A percentile compares a stretch with the other conserved stretches of the same genome.
Conservation (phyloP, 2,113 vertebrate species). For the Engraulis encrasicolus region DNA sequence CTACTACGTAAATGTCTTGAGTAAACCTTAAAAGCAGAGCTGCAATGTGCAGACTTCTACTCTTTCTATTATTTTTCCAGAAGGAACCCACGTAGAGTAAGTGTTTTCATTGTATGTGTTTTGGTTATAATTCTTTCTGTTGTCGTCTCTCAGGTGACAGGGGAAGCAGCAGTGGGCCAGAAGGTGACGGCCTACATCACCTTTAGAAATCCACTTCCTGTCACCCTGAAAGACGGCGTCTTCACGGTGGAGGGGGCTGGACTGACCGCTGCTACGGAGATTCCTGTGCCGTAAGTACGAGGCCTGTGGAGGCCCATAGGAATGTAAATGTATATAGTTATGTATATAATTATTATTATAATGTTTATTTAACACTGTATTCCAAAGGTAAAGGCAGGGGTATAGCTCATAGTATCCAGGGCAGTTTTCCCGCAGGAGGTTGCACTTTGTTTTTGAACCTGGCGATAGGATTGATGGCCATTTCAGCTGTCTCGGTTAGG, state of each 20-base stretch:
- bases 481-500: neutral
- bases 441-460: neutral
- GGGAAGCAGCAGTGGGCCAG: conserved; percentile 54
- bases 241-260: conserved; percentile 79
- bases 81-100: neutral
- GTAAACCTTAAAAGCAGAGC: neutral
- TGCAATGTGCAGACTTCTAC: too few relatives aligned
- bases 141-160: conserved; percentile 62
- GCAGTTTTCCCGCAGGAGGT: neutral
- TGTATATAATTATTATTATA: too few relatives aligned
- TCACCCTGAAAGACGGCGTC: conserved; percentile 66
- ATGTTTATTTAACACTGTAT: too few relatives aligned
- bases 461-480: neutral
- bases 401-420: neutral
- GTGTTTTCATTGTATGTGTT: neutral
- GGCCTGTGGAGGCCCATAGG: neutral
- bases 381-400: too few relatives aligned
- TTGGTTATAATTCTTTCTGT: neutral
- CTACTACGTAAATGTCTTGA: too few relatives aligned
- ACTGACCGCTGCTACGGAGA: conserved; percentile 62
- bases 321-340: too few relatives aligned
- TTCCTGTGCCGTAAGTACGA: conserved; percentile 69
- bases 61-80: neutral
- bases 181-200: conserved; percentile 61
- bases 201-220: conserved; percentile 76